These are phyloP conservation scores for Drosophila bipectinata DNA, from an alignment of 1,140 invertebrate species.

Conservation along the genomic window DNA sequence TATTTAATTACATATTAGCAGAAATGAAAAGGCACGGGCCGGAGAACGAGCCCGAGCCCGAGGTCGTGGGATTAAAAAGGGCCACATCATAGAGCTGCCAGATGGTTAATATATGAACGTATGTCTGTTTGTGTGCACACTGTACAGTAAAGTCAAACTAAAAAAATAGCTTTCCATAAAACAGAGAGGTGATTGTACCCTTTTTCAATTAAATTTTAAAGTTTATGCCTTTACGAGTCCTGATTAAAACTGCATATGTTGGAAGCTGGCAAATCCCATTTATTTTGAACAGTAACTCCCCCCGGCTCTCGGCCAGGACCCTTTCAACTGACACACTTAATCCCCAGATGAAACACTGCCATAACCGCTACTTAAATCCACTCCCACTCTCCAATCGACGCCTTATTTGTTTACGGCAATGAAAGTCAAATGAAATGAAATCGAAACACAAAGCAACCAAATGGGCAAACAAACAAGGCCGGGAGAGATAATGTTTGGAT, in stretches of 20 bases:
- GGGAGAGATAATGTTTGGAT: conserved; percentile 37
- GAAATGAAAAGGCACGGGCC: conserved; percentile 57
- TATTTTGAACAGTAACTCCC: not conserved
- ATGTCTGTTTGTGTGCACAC: not conserved
- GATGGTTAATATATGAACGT: not conserved
- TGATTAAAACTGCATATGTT: not conserved
- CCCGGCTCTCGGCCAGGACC: not conserved
- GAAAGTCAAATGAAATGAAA: conserved; percentile 74
- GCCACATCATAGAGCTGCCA: conserved; percentile 20
- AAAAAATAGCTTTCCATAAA: not conserved
- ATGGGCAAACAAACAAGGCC: conserved; percentile 44
- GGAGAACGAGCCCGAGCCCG: not conserved
- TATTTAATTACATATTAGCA: conserved; percentile 82
- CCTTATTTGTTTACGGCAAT: conserved; percentile 60
- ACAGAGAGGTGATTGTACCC: too few species aligned
- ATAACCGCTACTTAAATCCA: conserved; percentile 40
- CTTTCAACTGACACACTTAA: conserved; percentile 15
- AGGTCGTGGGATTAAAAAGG: conserved; percentile 37
- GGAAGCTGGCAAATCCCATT: not conserved
- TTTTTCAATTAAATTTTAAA: not conserved
- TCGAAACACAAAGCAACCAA: conserved; percentile 64
- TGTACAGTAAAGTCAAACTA: not conserved
- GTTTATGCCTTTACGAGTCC: not conserved
- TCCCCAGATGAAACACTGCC: conserved; percentile 22
- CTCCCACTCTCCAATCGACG: conserved; percentile 37